Base-by-base conservation (phyloP, 2,888 invertebrate species). In the Lasioglossum malachurum region DNA sequence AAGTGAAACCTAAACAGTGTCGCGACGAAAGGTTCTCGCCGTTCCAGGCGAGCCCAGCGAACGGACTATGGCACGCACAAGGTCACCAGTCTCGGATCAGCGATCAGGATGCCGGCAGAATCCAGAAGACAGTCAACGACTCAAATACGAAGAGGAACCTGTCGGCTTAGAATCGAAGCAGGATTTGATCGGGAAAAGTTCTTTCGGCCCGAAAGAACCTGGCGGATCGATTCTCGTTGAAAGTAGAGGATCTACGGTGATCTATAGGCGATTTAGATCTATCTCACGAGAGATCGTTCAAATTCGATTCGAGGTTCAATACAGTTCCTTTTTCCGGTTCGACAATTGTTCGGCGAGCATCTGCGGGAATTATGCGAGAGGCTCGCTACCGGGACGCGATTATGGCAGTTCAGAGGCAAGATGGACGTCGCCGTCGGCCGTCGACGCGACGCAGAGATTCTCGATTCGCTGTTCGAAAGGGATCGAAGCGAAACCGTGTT, bases 401-500 rank as follows among this genome's bases (percentile, higher is more conserved):
- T 35, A 23, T 31, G 67, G 35, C 67, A 44, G 23, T 60, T 60
- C 60, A 14, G 7, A 16, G 16, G 16, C 27, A 31, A 27, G 19
- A 27, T 19, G 46, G 19, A 75, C 67, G 44, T 41, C 53, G 72
- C 41, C n/a, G 71, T 69, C 67, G 74, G 83, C 82, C 83, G 67
- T 31, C 16, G 38, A 35, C n/a, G 83, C 60, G 60, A 31, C 60
- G 60, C 14, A 2, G 73, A 78, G 73, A 75, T 83, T 57, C 74
- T 67, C 60, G 60, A 14, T 14, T 27, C 60, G 60, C 35, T 35
- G 4, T 19, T 19, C 19, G 35, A 3, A 19, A 19, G 19, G 19
- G 67, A 35, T 67, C 31, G 67, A 67, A 23, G 67, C 35, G 67
- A 35, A 67, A 53, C 67, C 67, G 35, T 78, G 84, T 89, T 83